Evolutionary conservation across 2,113 vertebrate genomes (phyloP), one percentile per base, ranked within the genome.

Genomic region (Hippocampus guttulatus): DNA sequence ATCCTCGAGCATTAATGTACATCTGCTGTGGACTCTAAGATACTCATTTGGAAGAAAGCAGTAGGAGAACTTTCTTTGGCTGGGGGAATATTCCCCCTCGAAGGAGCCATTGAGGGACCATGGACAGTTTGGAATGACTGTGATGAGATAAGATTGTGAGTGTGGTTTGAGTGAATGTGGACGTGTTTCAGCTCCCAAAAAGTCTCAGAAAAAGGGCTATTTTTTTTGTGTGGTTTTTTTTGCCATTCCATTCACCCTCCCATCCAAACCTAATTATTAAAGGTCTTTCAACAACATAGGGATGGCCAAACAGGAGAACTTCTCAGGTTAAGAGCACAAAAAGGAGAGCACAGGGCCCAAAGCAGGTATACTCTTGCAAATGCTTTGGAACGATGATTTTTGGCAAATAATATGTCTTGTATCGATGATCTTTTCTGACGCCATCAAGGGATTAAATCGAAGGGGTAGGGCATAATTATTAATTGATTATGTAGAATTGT

Each of bases 11-110:
- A 85, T 91, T 86, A 91, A 85, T 91, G 85, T 87, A 85, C 87
- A 94, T 94, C 93, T 95, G 93, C 93, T 92, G 90, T 92, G 94
- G 92, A 94, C 93, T 91, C 77, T 80, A 75, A 88, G 86, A 87
- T 80, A 84, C 62, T 80, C 79, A 71, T 89, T 73, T 86, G 75
- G 86, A 91, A 90, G 89, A 92, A 86, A 84, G 78, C 74, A 85
- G 81, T 85, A 78, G 67, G 81, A 86, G 68, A 76, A 75, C 78
- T 78, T 86, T 77, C 67, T 77, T 80, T 81, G 74, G 71, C 33
- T 40, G 73, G 82, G 82, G 76, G 55, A 43, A 47, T 45, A 55
- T 57, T 54, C 60, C 85, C 74, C 67, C 75, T 79, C 76, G 87
- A 88, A 90, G 85, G 90, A 89, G 81, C 80, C 83, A 75, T 84